phyloP scores from a whole-genome alignment of 2,113 vertebrate genomes.

The Sander lucioperca region DNA sequence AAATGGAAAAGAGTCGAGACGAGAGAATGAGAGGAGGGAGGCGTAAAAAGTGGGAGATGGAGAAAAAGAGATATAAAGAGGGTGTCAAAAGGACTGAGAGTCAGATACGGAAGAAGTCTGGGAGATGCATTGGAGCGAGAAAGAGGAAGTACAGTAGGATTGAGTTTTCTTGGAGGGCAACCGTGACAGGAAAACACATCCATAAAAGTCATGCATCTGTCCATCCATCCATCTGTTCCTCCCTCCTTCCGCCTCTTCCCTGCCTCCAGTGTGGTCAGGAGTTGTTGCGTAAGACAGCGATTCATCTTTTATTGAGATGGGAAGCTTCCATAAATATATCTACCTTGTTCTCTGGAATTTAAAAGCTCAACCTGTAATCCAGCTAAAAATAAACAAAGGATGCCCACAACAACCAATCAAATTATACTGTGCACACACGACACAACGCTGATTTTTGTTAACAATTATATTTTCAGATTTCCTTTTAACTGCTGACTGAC shows the following conservation, averaged over 20 bases:
- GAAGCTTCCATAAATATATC: slow-evolving; percentile 71
- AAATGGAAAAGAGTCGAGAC: slow-evolving; percentile 26
- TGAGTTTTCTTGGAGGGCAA: slow-evolving; percentile 32
- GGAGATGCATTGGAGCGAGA: slow-evolving; percentile 25
- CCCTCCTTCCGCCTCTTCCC: slow-evolving; percentile 21
- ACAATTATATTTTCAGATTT: not conserved
- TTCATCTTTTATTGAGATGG: slow-evolving; percentile 76
- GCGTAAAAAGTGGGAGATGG: slow-evolving; percentile 33
- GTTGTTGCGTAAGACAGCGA: slow-evolving; percentile 68
- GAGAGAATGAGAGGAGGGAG: slow-evolving; percentile 32
- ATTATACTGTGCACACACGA: not conserved
- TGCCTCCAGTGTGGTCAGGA: slow-evolving; percentile 60
- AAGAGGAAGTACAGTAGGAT: not conserved
- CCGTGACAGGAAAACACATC: slow-evolving; percentile 33
- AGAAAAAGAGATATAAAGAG: slow-evolving; percentile 59
- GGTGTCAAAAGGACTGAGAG: slow-evolving; percentile 63
- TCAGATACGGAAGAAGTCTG: slow-evolving; percentile 33
- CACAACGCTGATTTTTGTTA: not conserved
- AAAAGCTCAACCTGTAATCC: slow-evolving; percentile 52
- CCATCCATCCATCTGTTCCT: slow-evolving; percentile 5
- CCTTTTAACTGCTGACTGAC: not conserved
- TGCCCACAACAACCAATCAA: not conserved
- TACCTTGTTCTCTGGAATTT: slow-evolving; percentile 55
- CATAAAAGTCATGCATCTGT: slow-evolving; percentile 42
- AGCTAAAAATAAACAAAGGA: slow-evolving; percentile 54